phyloP scores from a whole-genome alignment of 2,888 invertebrate genomes.

The Lamellibrachia columna region DNA sequence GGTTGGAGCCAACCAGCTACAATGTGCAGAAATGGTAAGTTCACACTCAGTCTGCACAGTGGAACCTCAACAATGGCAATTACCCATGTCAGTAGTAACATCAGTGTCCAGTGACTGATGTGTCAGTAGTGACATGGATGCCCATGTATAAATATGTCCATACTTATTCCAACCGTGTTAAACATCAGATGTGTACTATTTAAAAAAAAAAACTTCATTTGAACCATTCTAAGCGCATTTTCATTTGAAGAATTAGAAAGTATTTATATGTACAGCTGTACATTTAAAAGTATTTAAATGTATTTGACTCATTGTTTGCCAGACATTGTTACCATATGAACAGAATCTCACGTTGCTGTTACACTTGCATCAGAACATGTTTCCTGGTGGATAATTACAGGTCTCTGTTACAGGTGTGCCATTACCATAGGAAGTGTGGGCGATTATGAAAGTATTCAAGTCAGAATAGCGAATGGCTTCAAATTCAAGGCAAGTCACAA shows the following conservation, averaged over 20 bases:
- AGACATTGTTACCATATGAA: too few species aligned
- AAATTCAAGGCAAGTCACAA: conserved; percentile 70
- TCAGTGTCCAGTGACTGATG: background rate
- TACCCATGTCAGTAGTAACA: background rate
- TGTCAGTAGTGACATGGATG: too few species aligned
- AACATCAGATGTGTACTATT: too few species aligned
- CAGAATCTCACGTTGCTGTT: background rate
- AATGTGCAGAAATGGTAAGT: conserved; percentile 77
- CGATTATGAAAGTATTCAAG: conserved; percentile 72
- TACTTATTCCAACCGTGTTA: too few species aligned
- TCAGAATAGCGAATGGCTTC: conserved; percentile 75
- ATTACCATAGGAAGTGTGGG: conserved; percentile 74
- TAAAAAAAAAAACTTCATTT: too few species aligned
- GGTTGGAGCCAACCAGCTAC: conserved; percentile 68
- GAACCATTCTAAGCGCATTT: too few species aligned
- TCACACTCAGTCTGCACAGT: too few species aligned
- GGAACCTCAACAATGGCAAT: background rate
- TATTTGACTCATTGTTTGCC: too few species aligned
- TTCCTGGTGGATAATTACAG: background rate
- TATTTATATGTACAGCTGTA: too few species aligned
- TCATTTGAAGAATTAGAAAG: too few species aligned
- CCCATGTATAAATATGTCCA: too few species aligned
- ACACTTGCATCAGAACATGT: background rate
- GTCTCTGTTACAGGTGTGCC: conserved; percentile 68
- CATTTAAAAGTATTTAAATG: too few species aligned